phyloP scores from a whole-genome alignment of 2,113 vertebrate species.

The Aegithalos caudatus region DNA sequence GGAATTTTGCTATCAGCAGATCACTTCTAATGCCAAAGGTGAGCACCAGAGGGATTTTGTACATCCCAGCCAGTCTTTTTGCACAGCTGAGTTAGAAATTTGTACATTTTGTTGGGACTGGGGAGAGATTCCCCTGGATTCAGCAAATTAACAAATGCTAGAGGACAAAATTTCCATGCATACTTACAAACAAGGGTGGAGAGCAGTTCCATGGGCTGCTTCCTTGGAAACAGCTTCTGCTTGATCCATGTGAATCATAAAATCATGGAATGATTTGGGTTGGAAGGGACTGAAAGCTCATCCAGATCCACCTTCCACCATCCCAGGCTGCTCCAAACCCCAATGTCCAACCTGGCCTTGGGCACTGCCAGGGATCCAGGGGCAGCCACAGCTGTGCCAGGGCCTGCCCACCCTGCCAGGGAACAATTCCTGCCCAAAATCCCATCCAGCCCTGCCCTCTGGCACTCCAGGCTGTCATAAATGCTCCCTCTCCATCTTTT shows the following conservation, averaged over 20 bases:
- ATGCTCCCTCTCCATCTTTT: not conserved
- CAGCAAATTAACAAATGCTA: not conserved
- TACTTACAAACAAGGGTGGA: not conserved
- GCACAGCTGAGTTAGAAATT: not conserved
- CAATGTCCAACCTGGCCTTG: not conserved
- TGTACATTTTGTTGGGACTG: accelerated
- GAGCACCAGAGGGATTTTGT: not conserved
- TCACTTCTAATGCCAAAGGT: not conserved
- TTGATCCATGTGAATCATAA: not conserved
- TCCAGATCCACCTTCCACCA: accelerated
- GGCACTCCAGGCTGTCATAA: not conserved
- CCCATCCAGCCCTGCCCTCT: not conserved
- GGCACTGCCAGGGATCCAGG: not conserved
- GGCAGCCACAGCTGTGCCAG: not conserved
- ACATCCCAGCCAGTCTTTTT: not conserved
- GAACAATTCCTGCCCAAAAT: not conserved
- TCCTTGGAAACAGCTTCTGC: not conserved
- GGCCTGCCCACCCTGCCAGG: not conserved
- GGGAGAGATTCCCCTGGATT: not conserved
- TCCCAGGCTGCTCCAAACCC: not conserved
- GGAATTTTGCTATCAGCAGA: not conserved
- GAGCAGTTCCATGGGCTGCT: not conserved
- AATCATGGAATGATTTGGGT: not conserved
- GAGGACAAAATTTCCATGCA: accelerated
- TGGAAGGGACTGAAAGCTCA: not conserved